Base-by-base conservation (phyloP, 1,140 invertebrate genomes). In the Eufriesea mexicana region DNA sequence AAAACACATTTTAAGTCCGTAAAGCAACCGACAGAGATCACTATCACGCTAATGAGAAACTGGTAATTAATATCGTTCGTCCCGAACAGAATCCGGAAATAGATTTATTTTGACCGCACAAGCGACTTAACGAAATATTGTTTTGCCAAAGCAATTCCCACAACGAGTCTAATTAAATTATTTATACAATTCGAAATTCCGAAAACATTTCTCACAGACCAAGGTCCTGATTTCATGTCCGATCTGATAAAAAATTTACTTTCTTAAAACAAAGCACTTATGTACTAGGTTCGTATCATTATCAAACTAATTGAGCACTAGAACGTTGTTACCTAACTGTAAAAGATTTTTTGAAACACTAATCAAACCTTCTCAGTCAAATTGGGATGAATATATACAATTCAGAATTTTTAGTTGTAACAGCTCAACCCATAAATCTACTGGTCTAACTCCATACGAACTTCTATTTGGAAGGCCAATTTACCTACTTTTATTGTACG, bases 351-450 rank as follows among this genome's bases (percentile, higher is more conserved):
- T 20, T 64, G 8, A 91, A 92, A 62, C 91, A 92, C 84, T 95
- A 92, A 83, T 92, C 14, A 90, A 86, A n/a, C 42, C 84, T 14
- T 81, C 90, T 47, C 90, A 89, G 12, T 84, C 57, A 12, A 90
- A 95, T 83, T 95, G 94, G 95, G 93, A 95, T 73, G 71, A 91
- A 71, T 93, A 90, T 18, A 83, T 95, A 0, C 89, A 89, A 2
- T 91, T 92, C 28, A 93, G 93, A 1, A 91, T 91, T 18, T 95
- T 94, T 84, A 91, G 90, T 20, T 94, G 94, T 77, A 95, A 95
- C 66, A 94, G n/a, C n/a, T n/a, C n/a, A n/a, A n/a, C n/a, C n/a
- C n/a, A n/a, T n/a, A n/a, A n/a, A n/a, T n/a, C n/a, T 0, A 95
- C 93, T 1, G 86, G 89, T 14, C 93, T 89, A 83, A 84, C 91